Conservation (phyloP, 2,113 vertebrate genomes). For the Polypterus senegalus region DNA sequence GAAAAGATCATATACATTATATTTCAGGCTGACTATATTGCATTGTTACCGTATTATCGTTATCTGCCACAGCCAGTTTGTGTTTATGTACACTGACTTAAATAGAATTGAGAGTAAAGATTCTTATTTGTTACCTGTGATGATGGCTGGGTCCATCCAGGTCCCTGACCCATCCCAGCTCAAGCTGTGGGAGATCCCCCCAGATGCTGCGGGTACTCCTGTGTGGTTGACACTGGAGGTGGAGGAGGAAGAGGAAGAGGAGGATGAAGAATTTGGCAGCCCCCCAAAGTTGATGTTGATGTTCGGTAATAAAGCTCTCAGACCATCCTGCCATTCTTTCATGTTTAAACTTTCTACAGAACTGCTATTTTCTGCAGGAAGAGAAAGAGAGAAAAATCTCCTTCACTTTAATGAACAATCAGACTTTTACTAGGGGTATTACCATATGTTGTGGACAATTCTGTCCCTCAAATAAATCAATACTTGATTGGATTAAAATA, state of each 20-base stretch:
- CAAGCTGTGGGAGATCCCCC: constrained; percentile 80
- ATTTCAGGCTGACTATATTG: no score
- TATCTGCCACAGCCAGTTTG: no score
- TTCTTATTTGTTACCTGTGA: constrained; percentile 73
- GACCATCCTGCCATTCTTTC: constrained; percentile 99
- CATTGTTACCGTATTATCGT: no score
- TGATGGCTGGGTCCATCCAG: constrained; percentile 99
- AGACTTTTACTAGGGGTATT: no score
- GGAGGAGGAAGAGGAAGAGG: constrained; percentile 64
- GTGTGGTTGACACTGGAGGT: constrained; percentile 96
- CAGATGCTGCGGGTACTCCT: constrained; percentile 70
- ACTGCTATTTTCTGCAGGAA: constrained; percentile 85
- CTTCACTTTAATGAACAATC: not conserved
- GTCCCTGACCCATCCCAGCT: constrained; percentile 92
- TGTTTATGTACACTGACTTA: no score
- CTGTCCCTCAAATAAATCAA: no score
- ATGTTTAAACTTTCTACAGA: constrained; percentile 97
- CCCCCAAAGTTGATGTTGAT: constrained; percentile 99
- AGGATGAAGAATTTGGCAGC: constrained; percentile 85
- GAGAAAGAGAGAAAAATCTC: constrained; percentile 49
- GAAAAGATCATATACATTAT: no score
- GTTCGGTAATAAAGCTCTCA: constrained; percentile 97
- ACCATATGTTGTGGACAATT: no score
- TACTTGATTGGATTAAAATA: no score
- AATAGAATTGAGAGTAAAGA: no score